Evolutionary conservation across 1,140 invertebrate genomes (phyloP).

Genomic region (Cephus cinctus): DNA sequence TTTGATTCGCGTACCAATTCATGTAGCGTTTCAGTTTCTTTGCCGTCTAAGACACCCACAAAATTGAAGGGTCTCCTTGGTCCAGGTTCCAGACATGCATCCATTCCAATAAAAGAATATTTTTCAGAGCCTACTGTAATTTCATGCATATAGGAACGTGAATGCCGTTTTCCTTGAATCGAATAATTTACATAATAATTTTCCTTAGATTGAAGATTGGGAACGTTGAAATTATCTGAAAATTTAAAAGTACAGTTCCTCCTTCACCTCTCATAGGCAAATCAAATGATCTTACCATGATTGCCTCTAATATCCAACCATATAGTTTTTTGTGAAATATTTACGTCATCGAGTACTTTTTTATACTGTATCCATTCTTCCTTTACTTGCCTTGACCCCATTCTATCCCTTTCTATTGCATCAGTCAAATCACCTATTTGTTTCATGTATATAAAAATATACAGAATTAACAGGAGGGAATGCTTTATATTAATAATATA

Average conservation of each 20-base stretch:
- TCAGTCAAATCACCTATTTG: conserved; percentile 82
- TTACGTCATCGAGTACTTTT: conserved; percentile 68
- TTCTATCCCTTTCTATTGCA: conserved; percentile 76
- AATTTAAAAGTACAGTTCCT: no score
- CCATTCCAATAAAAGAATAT: conserved; percentile 82
- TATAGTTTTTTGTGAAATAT: conserved; percentile 67
- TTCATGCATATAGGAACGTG: conserved; percentile 76
- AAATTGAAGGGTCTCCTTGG: conserved; percentile 90
- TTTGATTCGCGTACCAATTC: conserved; percentile 55
- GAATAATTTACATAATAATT: conserved; percentile 84
- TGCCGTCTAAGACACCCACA: conserved; percentile 71
- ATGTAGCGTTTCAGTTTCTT: conserved; percentile 60
- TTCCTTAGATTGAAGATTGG: conserved; percentile 63
- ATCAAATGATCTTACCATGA: conserved; percentile 85
- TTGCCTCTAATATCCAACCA: conserved; percentile 94
- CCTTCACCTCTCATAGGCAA: no score
- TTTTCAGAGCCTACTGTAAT: conserved; percentile 59
- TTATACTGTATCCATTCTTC: conserved; percentile 85
- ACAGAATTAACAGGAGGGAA: conserved; percentile 1
- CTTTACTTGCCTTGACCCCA: conserved; percentile 79
- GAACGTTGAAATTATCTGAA: conserved; percentile 90
- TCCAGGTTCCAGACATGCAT: conserved; percentile 86
- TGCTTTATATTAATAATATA: not conserved
- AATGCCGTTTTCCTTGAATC: conserved; percentile 69
- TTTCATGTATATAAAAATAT: not conserved